Base-by-base conservation (phyloP, 2,797 vertebrate species). In the Brachyalestes nurse region DNA sequence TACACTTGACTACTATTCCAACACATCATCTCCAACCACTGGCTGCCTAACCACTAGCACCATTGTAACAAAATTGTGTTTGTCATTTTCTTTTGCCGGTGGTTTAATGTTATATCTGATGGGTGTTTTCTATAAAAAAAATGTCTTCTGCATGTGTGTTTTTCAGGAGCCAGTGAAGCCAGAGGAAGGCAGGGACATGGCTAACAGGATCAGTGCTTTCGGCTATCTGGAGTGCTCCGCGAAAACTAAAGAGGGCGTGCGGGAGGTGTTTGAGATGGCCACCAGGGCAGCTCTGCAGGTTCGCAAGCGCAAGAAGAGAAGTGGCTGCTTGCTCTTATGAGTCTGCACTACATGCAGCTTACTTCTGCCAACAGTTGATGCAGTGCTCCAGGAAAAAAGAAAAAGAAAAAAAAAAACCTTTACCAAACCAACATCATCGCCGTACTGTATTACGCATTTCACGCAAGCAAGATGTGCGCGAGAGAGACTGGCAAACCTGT, bases 181-280 rank as follows among this genome's bases (percentile, higher is more conserved):
- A 0, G 98, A 99, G 85, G 98, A 99, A 83, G 98, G 97, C 69
- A 93, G 97, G 88, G 98, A 99, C 89, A 99, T 99, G 98, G 96
- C 97, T 16, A 97, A 98, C 89, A 93, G 97, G 84, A 99, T 99
- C 92, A 95, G 94, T 4, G 97, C 97, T 81, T 99, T 99, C 9
- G 97, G 97, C 82, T 99, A 98, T 93, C 94, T 99, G 0, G 97
- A 99, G 91, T 99, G 97, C 88, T 99, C 97, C 0, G 97, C 97
- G 92, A 99, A 98, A 94, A 99, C 97, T 6, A 99, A 99, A 90
- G 97, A 99, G 0, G 97, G 97, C 0, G 97, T 99, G 83, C 93
- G 97, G 85, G 97, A 99, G 87, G 97, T 99, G 71, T 99, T 99
- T 0, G 97, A 99, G 92, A 98, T 99, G 97, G 97, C 97, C 85